phyloP scores from a whole-genome alignment of 2,113 vertebrate species.

The Neodon shergylaensis region DNA sequence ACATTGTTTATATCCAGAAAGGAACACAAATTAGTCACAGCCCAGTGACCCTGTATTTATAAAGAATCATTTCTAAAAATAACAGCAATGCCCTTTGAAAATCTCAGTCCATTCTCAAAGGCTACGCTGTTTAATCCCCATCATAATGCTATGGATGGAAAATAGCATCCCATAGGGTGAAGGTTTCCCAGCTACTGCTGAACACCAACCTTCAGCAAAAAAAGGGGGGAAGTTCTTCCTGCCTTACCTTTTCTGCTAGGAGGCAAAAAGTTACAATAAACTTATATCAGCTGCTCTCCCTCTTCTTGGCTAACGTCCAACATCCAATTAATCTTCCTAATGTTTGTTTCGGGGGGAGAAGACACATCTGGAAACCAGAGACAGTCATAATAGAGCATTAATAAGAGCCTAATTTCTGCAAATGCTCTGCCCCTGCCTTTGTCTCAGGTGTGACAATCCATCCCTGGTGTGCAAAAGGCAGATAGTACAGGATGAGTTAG shows the following conservation, averaged over 20 bases:
- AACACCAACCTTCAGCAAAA: neutral
- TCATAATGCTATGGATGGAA: neutral
- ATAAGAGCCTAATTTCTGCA: conserved; percentile 34
- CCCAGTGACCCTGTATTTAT: neutral
- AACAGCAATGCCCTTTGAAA: neutral
- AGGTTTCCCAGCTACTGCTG: neutral
- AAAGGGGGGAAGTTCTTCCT: neutral
- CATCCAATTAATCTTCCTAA: conserved; percentile 48
- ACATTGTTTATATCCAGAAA: neutral
- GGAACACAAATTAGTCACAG: neutral
- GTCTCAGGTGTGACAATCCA: neutral
- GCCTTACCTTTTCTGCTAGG: rapidly evolving
- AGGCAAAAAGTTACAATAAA: neutral
- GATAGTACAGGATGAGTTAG: conserved; percentile 65
- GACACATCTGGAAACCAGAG: neutral
- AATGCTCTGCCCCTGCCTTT: neutral
- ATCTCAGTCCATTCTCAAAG: neutral
- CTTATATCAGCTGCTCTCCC: neutral
- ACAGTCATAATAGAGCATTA: neutral
- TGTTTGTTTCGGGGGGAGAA: neutral
- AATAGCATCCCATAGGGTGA: neutral
- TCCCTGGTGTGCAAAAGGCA: neutral
- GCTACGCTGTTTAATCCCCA: neutral
- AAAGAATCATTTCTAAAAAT: neutral
- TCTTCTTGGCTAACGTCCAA: neutral